Conservation (phyloP, 2,888 invertebrate species). For the Phortica okadai region DNA sequence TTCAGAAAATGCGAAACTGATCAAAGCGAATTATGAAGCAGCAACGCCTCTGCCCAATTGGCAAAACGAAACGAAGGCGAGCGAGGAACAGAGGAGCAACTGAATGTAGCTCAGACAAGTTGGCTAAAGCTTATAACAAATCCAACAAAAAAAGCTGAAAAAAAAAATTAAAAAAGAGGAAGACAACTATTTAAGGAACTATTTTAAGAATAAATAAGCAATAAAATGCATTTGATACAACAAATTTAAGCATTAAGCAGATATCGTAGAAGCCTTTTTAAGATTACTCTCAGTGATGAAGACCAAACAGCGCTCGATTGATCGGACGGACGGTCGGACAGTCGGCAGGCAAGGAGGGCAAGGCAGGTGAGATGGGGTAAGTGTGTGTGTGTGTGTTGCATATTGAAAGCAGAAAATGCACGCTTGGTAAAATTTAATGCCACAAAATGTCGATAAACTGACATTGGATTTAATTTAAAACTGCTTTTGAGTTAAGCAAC, state of each 20-base stretch:
- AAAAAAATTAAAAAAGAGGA: neutral
- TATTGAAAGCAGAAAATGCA: neutral
- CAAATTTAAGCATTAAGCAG: constrained; percentile 32
- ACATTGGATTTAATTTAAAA: constrained; percentile 32
- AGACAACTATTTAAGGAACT: constrained; percentile 8
- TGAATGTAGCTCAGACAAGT: constrained; percentile 3
- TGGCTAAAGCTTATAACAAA: neutral
- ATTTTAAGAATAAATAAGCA: constrained; percentile 19
- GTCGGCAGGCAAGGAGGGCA: neutral
- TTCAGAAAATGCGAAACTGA: constrained; percentile 65
- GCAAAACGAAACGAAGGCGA: constrained; percentile 32
- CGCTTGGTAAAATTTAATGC: constrained; percentile 29
- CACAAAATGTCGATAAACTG: constrained; percentile 33
- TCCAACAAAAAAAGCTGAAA: neutral
- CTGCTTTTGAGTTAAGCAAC: neutral
- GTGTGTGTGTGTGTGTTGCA: neutral
- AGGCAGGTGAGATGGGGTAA: neutral
- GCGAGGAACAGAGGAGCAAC: constrained; percentile 12
- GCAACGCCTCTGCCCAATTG: constrained; percentile 64
- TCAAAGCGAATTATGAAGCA: constrained; percentile 68
- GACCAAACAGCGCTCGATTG: too few species aligned
- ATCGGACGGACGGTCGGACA: neutral
- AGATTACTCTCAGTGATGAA: neutral
- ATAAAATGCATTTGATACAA: constrained; percentile 30
- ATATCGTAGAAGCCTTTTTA: constrained; percentile 11